Percentiles rank a stretch among this genome's conserved stretches.
Conservation (phyloP, 37 sponge, comb jelly and placozoan species). For the Axinella damicornis region DNA sequence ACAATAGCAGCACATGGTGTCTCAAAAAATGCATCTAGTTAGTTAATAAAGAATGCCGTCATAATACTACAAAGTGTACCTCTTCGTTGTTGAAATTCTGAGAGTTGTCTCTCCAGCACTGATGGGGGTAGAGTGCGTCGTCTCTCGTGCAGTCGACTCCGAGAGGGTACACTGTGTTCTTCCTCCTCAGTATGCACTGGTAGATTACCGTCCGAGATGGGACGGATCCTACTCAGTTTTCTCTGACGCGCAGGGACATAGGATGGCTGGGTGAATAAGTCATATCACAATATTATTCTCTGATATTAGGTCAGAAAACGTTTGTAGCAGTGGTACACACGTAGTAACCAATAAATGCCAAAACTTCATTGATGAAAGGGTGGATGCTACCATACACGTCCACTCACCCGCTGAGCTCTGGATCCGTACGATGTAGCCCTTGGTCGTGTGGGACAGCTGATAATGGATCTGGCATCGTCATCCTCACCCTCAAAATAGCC, state of each 20-base stretch:
- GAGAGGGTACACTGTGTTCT: neutral
- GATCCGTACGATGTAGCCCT: too few relatives aligned
- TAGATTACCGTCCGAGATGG: slow-evolving; percentile 3
- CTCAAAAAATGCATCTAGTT: too few relatives aligned
- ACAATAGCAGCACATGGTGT: too few relatives aligned
- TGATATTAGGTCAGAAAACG: too few relatives aligned
- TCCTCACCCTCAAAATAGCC: slow-evolving; percentile 42
- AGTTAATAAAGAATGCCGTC: too few relatives aligned
- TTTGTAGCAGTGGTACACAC: too few relatives aligned
- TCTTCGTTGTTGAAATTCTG: neutral
- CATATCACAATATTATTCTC: neutral
- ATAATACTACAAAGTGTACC: too few relatives aligned
- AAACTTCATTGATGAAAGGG: too few relatives aligned
- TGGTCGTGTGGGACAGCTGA: slow-evolving; percentile 25
- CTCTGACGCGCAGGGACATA: neutral
- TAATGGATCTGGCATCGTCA: slow-evolving; percentile 35
- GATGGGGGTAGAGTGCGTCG: slow-evolving; percentile 23
- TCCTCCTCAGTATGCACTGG: neutral
- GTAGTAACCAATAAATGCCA: too few relatives aligned
- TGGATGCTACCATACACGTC: too few relatives aligned
- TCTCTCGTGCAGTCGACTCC: neutral
- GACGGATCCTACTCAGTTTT: neutral
- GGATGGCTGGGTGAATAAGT: neutral
- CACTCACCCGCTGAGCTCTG: too few relatives aligned
- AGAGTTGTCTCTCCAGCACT: neutral